phyloP scores from a whole-genome alignment of 2,113 vertebrate genomes.

The Echinops telfairi region DNA sequence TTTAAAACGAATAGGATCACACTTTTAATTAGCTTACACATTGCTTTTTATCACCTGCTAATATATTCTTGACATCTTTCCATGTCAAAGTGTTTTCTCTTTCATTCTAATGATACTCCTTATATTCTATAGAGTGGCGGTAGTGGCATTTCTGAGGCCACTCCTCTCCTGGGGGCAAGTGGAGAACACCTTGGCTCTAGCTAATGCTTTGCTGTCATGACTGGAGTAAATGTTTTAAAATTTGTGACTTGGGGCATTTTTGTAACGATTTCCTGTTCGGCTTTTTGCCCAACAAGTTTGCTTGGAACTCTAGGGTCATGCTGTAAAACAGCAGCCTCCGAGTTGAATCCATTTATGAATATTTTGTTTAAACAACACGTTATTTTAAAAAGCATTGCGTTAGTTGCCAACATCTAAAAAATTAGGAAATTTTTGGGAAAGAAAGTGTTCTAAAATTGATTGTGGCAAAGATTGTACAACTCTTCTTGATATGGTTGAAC shows the following conservation, averaged over 20 bases:
- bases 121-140: background rate
- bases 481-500: no score
- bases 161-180: no score
- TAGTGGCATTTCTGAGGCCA: background rate
- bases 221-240: background rate
- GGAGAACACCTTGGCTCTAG: background rate
- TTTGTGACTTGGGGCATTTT: background rate
- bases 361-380: background rate
- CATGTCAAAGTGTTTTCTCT: background rate
- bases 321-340: background rate
- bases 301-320: background rate
- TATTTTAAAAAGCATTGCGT: background rate
- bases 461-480: no score
- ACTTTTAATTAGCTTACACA: background rate
- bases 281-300: background rate
- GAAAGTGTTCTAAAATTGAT: no score
- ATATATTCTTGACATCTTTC: slow-evolving; percentile 3
- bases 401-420: slow-evolving; percentile 13
- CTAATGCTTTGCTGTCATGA: background rate
- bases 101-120: background rate
- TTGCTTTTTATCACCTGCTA: slow-evolving; percentile 2
- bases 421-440: no score
- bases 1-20: background rate
- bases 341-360: background rate
- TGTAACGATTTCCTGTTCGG: background rate